Conservation (phyloP, 2,888 invertebrate genomes). For the Eristalinus aeneus region DNA sequence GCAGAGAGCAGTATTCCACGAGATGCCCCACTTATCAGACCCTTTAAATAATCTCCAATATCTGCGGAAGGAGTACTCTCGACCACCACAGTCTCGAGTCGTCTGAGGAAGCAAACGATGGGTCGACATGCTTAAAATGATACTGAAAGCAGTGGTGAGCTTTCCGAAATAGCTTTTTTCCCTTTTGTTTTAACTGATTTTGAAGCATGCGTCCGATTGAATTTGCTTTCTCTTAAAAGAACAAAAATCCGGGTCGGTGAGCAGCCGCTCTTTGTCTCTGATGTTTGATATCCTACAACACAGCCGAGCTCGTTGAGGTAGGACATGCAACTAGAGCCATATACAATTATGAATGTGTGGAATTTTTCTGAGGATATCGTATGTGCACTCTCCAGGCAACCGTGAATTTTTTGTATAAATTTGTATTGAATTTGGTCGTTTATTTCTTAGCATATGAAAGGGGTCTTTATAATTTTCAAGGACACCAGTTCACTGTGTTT, state of each 20-base stretch:
- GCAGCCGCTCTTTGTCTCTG: not conserved
- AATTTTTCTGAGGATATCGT: not conserved
- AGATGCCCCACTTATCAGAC: too few species aligned
- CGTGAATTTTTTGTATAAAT: too few species aligned
- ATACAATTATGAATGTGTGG: not conserved
- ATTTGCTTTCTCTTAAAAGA: not conserved
- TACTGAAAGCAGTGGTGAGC: not conserved
- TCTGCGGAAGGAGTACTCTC: not conserved
- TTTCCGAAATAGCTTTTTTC: not conserved
- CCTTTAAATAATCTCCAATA: not conserved
- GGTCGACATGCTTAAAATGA: not conserved
- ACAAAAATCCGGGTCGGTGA: not conserved
- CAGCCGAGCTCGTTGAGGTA: not conserved
- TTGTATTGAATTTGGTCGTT: too few species aligned
- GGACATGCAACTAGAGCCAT: not conserved
- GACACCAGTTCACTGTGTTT: too few species aligned
- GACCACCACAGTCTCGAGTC: not conserved
- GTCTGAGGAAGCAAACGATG: not conserved
- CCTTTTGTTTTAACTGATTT: too few species aligned
- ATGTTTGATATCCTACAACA: not conserved
- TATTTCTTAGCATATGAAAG: too few species aligned
- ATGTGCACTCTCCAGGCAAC: not conserved
- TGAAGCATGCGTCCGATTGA: not conserved
- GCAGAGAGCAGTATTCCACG: too few species aligned
- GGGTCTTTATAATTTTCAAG: too few species aligned